Evolutionary conservation across 2,113 vertebrate species (phyloP), one percentile per base, ranked within the genome.

Genomic region (Perccottus glenii): DNA sequence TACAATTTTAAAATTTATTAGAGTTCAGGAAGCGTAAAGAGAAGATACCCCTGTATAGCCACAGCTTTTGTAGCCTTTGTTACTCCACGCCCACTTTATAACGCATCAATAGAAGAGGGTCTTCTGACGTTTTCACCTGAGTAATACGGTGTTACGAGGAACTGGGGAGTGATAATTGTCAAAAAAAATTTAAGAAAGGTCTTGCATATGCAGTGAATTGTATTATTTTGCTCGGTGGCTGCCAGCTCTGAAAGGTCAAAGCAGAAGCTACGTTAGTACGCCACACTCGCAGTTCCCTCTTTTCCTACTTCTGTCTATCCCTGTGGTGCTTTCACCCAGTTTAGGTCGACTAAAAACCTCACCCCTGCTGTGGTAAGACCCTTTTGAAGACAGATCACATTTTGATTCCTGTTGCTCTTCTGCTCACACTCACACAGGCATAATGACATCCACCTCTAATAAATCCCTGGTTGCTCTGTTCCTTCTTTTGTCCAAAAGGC

Each of bases 381-480:
- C 75, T 79, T 64, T 38, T 78, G 73, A 77, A 81, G 80, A 86
- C 10, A n/a, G 70, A 67, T 80, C 72, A 42, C 59, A 73, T 84
- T 84, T 84, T 79, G 61, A 82, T 81, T 81, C 73, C 56, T 68
- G 58, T 50, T 63, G 9, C 80, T 64, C 49, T 11, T 64, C 60
- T 64, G 10, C 64, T 15, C 65, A 10, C 62, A 9, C 52, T 10
- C 57, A 64, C 61, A 6, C 38, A 0, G 43, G 57, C 67, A 66
- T 68, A 50, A 45, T 12, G 8, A 44, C 40, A 71, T 60, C 36
- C 64, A 47, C 46, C 56, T 59, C 48, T 51, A 55, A 75, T 79
- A 69, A 62, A 51, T 59, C 63, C 63, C 45, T 12, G 50, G 55
- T 72, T 70, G 70, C 60, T 65, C 62, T 1, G 50, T 11, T 40